These are phyloP conservation scores for Lymantria monacha DNA, from an alignment of 2,888 invertebrate genomes.

Conservation along the genomic window DNA sequence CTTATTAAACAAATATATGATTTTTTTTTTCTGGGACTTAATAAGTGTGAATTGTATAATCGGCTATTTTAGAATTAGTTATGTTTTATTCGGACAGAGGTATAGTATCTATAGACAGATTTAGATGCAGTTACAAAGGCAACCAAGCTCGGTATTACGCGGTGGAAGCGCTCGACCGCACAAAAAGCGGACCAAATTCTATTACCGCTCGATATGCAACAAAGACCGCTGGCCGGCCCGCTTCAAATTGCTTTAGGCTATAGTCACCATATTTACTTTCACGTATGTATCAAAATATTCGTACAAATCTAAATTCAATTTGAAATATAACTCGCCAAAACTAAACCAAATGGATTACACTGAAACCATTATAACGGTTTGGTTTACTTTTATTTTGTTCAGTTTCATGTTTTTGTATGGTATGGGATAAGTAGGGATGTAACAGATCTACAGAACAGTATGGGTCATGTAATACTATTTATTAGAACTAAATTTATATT, in stretches of 20 bases:
- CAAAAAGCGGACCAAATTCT: constrained; percentile 82
- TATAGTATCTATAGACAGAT: constrained; percentile 58
- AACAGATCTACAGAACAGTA: no score
- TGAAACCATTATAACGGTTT: constrained; percentile 14
- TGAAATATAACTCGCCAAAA: constrained; percentile 38
- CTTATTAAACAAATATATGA: no score
- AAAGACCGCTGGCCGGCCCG: constrained; percentile 75
- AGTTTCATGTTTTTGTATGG: constrained; percentile 4
- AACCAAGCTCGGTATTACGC: constrained; percentile 72
- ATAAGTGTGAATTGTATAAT: no score
- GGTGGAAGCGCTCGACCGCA: constrained; percentile 62
- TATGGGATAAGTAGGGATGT: no score
- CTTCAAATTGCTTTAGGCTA: constrained; percentile 79
- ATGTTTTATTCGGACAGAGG: constrained; percentile 53
- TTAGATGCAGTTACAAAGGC: constrained; percentile 79
- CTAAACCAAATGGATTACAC: constrained; percentile 13
- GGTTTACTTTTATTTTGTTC: constrained; percentile 1
- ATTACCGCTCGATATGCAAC: constrained; percentile 80
- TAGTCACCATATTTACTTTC: constrained; percentile 73
- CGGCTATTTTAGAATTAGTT: constrained; percentile 54
- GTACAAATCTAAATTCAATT: constrained; percentile 61
- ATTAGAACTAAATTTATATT: no score
- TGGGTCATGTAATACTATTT: no score
- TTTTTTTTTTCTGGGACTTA: no score
- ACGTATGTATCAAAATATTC: constrained; percentile 59